Base-by-base conservation (phyloP, 2,888 invertebrate genomes). In the Rotaria macrura region DNA sequence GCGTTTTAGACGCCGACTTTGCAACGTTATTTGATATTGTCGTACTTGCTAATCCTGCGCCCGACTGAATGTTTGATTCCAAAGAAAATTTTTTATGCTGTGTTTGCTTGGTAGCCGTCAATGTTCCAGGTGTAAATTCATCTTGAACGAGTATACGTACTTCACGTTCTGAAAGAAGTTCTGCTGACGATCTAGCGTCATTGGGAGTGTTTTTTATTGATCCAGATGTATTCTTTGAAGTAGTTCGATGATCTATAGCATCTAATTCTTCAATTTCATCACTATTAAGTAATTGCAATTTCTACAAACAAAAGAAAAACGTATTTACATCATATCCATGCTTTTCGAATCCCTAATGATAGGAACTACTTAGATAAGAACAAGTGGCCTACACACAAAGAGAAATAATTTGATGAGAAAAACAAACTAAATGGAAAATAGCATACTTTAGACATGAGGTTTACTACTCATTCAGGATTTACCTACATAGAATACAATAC, bases 141-240 rank as follows among this genome's bases (percentile, higher is more conserved):
- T 79, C 79, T 79, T 79, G 79, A 79, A 79, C 79, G 43, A 79
- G 43, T 12, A 79, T 79, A 10, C 79, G 79, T 43, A 79, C 79
- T 79, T 79, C 79, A 79, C 79, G n/a, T 43, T 79, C 79, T 2
- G 79, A 79, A 43, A 79, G n/a, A 79, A 40, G 10, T 79, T 79
- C 74, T 12, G 29, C 9, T 29, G 57, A 29, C 12, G 57, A 9
- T 57, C 12, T 29, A 5, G 38, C 10, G 20, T 34, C 65, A 14
- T 65, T 0, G 17, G 49, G 14, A 49, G 49, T 49, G 14, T 49
- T 49, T 14, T 14, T 17, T 3, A 49, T 49, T 0, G 49, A 49
- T 49, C 17, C 65, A 14, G 65, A 17, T 34, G 29, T 1, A 14
- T 65, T 65, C 14, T 14, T 65, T 29, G 34, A 65, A 20, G 65